Evolutionary conservation across 30 jellyfish, hydroid and myxozoan genomes (phyloP), one percentile per base, ranked within the genome.

Genomic region (Cassiopea andromeda): DNA sequence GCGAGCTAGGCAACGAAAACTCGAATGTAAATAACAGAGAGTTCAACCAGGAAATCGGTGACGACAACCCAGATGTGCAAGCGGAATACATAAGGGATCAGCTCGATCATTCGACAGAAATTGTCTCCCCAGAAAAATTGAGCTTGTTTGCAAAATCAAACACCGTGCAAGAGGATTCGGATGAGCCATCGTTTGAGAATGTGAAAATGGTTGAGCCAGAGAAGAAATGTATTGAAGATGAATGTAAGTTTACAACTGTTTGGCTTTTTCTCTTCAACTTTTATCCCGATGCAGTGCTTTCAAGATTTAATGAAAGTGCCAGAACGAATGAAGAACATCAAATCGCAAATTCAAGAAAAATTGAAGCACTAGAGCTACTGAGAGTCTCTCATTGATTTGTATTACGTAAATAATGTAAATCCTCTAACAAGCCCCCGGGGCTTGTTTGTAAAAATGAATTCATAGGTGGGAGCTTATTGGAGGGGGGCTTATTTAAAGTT

Each of bases 41-140:
- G 14, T 27, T 38, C 44, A 27, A n/a, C 46, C 48, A 48, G 14
- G 73, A 48, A 15, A 44, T 15, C 48, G 49, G 27, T 18, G 86
- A 77, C 6, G 89, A 75, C 18, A 61, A 50, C 48, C 76, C 82
- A 0, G 93, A 86, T 48, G 93, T 86, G 9, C 93, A 86, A 69
- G 93, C 93, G 1, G 93, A 86, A 10, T 86, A 86, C 44, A 86
- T 86, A 1, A 76, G 64, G 43, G 93, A 86, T 46, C 76, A 78
- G 57, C 83, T 86, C n/a, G 78, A 64, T 76, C 84, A 54, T 17
- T 64, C 80, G n/a, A 64, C 60, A 12, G 93, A 86, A 60, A 16
- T 16, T 13, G 67, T 69, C 1, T 48, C 88, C 8, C 71, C 89
- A 46, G 93, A 69, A 10, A 85, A 59, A 46, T 67, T 76, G 73